These are phyloP conservation scores for Melanaphis sacchari DNA, from an alignment of 1,140 invertebrate species.

Conservation along the genomic window DNA sequence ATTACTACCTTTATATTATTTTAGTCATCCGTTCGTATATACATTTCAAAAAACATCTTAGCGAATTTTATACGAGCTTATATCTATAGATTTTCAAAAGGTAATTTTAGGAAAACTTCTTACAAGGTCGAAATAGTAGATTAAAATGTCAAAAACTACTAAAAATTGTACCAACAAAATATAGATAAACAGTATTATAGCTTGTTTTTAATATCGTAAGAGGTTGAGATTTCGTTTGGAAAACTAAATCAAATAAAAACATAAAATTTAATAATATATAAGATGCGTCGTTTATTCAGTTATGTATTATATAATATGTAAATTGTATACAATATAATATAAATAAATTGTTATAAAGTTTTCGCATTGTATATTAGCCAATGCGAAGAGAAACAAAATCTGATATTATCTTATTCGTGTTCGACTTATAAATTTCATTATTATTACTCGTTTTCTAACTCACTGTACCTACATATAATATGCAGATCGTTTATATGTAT, in stretches of 20 bases:
- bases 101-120: not conserved
- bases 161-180: not conserved
- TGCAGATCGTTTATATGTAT: not conserved
- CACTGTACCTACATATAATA: not conserved
- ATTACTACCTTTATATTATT: not conserved
- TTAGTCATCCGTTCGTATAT: not conserved
- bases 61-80: not conserved
- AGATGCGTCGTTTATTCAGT: not conserved
- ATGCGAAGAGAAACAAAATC: not conserved
- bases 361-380: not conserved
- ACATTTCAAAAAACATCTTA: not conserved
- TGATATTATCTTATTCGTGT: not conserved
- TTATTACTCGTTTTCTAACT: not conserved
- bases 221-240: not conserved
- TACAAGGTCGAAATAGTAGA: not conserved
- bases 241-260: not conserved
- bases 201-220: not conserved
- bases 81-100: not conserved
- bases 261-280: not conserved
- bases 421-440: not conserved
- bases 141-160: constrained; percentile 5
- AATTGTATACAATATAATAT: not conserved
- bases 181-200: not conserved
- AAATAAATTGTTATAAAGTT: not conserved
- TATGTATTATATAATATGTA: not conserved